phyloP scores from a whole-genome alignment of 2,113 vertebrate species.

The Chaetodon trifascialis region DNA sequence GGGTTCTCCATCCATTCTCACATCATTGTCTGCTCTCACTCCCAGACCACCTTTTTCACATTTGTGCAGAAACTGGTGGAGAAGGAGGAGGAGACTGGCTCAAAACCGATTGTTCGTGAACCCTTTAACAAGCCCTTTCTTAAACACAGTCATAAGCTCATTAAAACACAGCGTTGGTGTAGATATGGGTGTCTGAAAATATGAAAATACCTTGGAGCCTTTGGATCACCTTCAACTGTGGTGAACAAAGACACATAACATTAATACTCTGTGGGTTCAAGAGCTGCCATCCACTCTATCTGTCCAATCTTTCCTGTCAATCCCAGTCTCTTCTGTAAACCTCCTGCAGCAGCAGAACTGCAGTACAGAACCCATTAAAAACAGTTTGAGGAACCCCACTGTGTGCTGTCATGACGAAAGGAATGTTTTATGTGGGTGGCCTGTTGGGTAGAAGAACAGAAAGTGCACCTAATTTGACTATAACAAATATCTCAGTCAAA shows the following conservation, averaged over 20 bases:
- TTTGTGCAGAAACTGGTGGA: conserved; percentile 1
- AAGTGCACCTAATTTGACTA: conserved; percentile 26
- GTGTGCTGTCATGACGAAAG: conserved; percentile 20
- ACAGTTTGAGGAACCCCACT: conserved; percentile 27
- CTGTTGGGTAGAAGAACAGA: conserved; percentile 51
- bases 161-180: conserved; percentile 19
- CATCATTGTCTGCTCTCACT: conserved; percentile 24
- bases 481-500: conserved; percentile 54
- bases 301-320: conserved; percentile 21
- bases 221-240: not conserved
- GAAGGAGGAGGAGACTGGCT: conserved; percentile 7
- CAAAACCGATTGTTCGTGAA: not conserved
- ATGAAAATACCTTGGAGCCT: conserved; percentile 18
- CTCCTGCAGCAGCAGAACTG: conserved; percentile 42
- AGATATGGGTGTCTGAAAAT: conserved; percentile 26
- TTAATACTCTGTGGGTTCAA: conserved; percentile 25
- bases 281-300: conserved; percentile 18
- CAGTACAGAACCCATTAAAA: conserved; percentile 24
- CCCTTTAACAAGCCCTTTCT: conserved; percentile 23
- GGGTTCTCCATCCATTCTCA: conserved; percentile 54
- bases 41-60: conserved; percentile 29
- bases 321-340: conserved; percentile 25
- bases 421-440: conserved; percentile 62
- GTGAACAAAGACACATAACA: conserved; percentile 4
- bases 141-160: conserved; percentile 23